Base-by-base conservation (phyloP, 2,113 vertebrate species). In the Benitochromis conjunctus region DNA sequence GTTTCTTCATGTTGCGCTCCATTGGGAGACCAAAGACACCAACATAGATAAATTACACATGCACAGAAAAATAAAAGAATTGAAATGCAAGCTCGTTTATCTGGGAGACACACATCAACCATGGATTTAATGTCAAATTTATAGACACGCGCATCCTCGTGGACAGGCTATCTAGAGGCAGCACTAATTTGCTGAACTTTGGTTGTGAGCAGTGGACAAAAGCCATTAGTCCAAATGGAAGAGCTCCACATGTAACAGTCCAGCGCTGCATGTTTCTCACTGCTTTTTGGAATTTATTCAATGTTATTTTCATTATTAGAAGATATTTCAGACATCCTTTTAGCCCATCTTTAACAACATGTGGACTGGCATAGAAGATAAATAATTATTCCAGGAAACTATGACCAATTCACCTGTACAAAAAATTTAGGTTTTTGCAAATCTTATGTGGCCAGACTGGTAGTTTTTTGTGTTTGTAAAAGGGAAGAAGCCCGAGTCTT, bases 81-180 rank as follows among this genome's bases (percentile, higher is more conserved):
- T 29, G 54, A 38, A 62, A 18, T 55, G 51, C 56, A 43, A 5
- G n/a, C 69, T 88, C 82, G 86, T 91, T 85, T 46, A 82, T 92
- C 81, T 77, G 62, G 38, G 41, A 55, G 88, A 82, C 80, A 82
- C 86, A 82, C 56, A 64, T 83, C 81, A 92, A 92, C 60, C 46
- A 48, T 21, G 58, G 56, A 60, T 89, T 88, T 81, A 92, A 90
- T 93, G 88, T 91, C 88, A 92, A 41, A 89, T 86, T 84, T 86
- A 90, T 89, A 85, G 57, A 86, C 88, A 80, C 19, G 43, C 26
- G n/a, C 79, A 84, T 87, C 58, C 41, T 80, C 18, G 9, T 84
- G 46, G 88, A 89, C 81, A 81, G 78, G 69, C 77, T 71, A 91
- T 94, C 91, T 90, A 90, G 91, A 94, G 87, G 7, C 54, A 58